These are phyloP conservation scores for Sebastes flavidus DNA, from an alignment of 2,797 vertebrate genomes.

Conservation along the genomic window DNA sequence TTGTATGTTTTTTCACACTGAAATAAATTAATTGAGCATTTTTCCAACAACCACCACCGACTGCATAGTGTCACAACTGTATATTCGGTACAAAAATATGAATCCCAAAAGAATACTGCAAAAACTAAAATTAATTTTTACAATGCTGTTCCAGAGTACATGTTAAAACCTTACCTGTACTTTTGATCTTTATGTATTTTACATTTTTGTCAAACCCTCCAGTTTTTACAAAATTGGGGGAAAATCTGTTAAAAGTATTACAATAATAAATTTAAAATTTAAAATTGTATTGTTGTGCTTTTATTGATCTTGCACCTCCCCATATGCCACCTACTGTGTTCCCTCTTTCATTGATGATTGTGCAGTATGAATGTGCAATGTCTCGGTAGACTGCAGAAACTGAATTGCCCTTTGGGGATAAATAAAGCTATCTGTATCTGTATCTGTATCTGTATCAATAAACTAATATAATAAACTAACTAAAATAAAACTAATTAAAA, in stretches of 20 bases:
- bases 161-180: background rate
- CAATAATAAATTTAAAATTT: background rate
- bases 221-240: background rate
- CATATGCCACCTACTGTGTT: too few species aligned
- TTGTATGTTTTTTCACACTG: background rate
- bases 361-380: too few species aligned
- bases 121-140: background rate
- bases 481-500: too few species aligned
- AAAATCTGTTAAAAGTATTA: constrained; percentile 18
- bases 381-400: too few species aligned
- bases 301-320: too few species aligned
- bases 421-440: too few species aligned
- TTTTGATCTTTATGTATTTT: background rate
- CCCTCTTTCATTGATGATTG: too few species aligned
- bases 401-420: too few species aligned
- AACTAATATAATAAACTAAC: too few species aligned
- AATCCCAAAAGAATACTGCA: background rate
- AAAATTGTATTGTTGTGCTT: too few species aligned
- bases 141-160: background rate
- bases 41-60: background rate
- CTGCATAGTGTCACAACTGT: background rate
- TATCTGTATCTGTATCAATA: too few species aligned
- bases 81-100: background rate
- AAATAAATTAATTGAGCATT: background rate
- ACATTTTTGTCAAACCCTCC: background rate